Evolutionary conservation across 2,113 vertebrate genomes (phyloP).

Genomic region (Pedionomus torquatus): DNA sequence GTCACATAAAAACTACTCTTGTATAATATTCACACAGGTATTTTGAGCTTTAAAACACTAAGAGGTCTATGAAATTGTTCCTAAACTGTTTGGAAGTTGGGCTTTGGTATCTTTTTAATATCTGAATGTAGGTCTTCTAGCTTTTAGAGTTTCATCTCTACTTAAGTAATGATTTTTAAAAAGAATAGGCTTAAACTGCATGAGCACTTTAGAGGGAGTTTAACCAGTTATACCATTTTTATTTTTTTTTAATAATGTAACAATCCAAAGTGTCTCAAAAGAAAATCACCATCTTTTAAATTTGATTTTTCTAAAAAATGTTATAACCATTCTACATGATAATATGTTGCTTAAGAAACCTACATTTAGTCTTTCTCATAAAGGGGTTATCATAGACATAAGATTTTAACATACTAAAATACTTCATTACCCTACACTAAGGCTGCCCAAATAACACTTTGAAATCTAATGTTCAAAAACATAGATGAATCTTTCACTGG

Average conservation of each 20-base stretch:
- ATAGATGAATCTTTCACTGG: not conserved
- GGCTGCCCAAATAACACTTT: not conserved
- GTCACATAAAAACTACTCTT: not conserved
- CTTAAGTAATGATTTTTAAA: not conserved
- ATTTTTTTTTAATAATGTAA: not conserved
- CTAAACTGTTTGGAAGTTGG: not conserved
- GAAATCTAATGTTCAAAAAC: constrained; percentile 9
- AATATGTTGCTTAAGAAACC: not conserved
- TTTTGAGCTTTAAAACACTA: not conserved
- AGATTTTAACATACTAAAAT: constrained; percentile 51
- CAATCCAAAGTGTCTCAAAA: not conserved
- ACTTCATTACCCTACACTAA: not conserved
- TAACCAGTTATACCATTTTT: not conserved
- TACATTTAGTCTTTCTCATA: not conserved
- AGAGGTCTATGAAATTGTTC: not conserved
- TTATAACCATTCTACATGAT: not conserved
- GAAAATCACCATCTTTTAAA: not conserved
- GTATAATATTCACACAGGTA: not conserved
- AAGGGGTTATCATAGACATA: constrained; percentile 5
- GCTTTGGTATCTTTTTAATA: not conserved
- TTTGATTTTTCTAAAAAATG: constrained; percentile 15
- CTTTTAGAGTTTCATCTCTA: not conserved
- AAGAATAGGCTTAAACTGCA: not conserved
- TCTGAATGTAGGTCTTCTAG: not conserved
- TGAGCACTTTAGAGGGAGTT: not conserved